Evolutionary conservation across 2,888 invertebrate species (phyloP).

Genomic region (Sympetrum striolatum): DNA sequence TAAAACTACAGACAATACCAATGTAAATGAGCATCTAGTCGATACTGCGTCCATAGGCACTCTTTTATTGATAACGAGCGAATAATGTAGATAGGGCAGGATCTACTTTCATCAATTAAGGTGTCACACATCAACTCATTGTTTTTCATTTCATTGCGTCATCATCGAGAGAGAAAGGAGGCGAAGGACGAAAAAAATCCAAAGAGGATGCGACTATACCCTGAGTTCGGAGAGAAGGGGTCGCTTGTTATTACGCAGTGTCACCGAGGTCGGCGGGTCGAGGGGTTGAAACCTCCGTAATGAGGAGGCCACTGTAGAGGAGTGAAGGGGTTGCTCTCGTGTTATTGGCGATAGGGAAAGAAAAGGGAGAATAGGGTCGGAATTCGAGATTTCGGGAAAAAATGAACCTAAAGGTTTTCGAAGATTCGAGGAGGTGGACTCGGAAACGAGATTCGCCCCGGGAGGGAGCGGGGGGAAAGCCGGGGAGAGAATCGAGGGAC

Average conservation of each 20-base stretch:
- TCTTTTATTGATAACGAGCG: no score
- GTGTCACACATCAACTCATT: no score
- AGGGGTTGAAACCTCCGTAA: not conserved
- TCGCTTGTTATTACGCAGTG: not conserved
- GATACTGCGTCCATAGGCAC: no score
- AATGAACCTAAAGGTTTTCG: not conserved
- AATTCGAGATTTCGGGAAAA: not conserved
- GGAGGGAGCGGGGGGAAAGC: not conserved
- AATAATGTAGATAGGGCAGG: no score
- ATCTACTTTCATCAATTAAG: no score
- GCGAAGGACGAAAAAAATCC: no score
- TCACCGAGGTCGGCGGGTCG: not conserved
- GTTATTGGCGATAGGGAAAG: not conserved
- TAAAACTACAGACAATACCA: no score
- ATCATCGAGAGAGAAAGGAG: no score
- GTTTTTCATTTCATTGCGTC: no score
- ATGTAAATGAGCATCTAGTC: no score
- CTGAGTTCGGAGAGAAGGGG: no score
- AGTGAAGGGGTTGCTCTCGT: not conserved
- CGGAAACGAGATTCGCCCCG: not conserved
- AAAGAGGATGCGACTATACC: no score
- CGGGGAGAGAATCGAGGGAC: not conserved
- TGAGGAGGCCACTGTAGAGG: constrained; percentile 14
- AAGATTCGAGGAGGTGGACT: not conserved
- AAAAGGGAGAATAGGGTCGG: not conserved